Evolutionary conservation across 2,797 vertebrate genomes (phyloP), one percentile per base, ranked within the genome.

Genomic region (Phalanger gymnotis): DNA sequence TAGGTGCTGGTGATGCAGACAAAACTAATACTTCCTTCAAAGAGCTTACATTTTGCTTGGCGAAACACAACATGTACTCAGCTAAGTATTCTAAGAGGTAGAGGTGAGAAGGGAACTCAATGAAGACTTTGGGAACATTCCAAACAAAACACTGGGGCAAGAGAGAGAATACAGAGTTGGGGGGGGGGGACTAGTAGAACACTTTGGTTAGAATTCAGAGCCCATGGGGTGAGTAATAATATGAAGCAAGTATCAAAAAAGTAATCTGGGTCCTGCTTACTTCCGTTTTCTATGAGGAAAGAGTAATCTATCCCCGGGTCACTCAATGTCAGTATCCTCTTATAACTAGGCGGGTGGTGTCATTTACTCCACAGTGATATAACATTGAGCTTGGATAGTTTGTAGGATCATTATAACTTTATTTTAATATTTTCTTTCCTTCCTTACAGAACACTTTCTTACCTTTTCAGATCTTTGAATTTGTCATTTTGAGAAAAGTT

Each of bases 361-460:
- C 28, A 94, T 58, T 16, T n/a, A 22, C 0, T 6, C 30, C 4
- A 56, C 9, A 91, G 40, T 3, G 4, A 3, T 12, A 12, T 1
- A 25, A n/a, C 22, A 11, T 31, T 53, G 34, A 54, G 66, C 7
- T 47, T 47, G 2, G 2, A 81, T 40, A 40, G 22, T 66, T 66
- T n/a, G 31, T 66, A 66, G 61, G 34, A n/a, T n/a, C 61, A n/a
- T n/a, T 66, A 34, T n/a, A n/a, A 52, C 93, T 2, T 73, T 66
- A 47, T 0, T 81, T 81, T 40, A 81, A 81, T 27, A 28, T 1
- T 28, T 47, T 30, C 4, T 56, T 94, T 73, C 52, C 47, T 95
- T n/a, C 53, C 47, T 95, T 47, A 94, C 66, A 57, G 92, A 96
- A 89, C 53, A 34, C 92, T 81, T 4, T 27, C 53, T 90, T 95